Evolutionary conservation across 2,113 vertebrate genomes (phyloP).

Genomic region (Lepisosteus osseus): DNA sequence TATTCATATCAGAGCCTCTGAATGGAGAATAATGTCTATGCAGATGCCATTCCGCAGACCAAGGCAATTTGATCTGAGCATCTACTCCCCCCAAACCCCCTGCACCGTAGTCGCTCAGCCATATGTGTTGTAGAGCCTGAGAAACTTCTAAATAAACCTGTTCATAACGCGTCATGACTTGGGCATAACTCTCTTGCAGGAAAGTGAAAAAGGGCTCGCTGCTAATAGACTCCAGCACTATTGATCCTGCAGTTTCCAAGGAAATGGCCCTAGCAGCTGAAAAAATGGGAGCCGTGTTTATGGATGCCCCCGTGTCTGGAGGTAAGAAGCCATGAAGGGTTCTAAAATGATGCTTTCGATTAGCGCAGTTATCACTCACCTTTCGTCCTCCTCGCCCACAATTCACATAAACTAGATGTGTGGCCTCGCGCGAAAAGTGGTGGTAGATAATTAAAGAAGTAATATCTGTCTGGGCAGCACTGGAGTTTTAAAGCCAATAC

Average conservation of each 20-base stretch:
- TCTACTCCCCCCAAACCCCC: no score
- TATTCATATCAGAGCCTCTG: no score
- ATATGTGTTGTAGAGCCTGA: neutral
- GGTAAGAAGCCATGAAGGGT: slow-evolving; percentile 60
- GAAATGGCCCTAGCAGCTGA: slow-evolving; percentile 88
- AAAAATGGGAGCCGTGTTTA: slow-evolving; percentile 94
- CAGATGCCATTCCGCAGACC: no score
- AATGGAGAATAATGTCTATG: no score
- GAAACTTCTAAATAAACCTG: neutral
- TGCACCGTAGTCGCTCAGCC: neutral
- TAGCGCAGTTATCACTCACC: neutral
- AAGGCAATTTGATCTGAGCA: no score
- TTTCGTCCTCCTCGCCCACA: neutral
- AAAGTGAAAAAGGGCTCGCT: slow-evolving; percentile 96
- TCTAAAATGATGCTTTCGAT: neutral
- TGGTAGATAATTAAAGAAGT: neutral
- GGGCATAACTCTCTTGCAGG: slow-evolving; percentile 55
- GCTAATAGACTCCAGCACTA: slow-evolving; percentile 97
- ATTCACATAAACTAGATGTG: neutral
- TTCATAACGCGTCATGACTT: neutral
- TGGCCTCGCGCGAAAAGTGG: neutral
- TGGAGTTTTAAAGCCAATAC: no score
- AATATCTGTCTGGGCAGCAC: no score
- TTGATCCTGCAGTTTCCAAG: slow-evolving; percentile 91
- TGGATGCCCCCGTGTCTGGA: slow-evolving; percentile 98